Base-by-base conservation (phyloP, 1,140 invertebrate species). In the Hydropsyche tenuis region DNA sequence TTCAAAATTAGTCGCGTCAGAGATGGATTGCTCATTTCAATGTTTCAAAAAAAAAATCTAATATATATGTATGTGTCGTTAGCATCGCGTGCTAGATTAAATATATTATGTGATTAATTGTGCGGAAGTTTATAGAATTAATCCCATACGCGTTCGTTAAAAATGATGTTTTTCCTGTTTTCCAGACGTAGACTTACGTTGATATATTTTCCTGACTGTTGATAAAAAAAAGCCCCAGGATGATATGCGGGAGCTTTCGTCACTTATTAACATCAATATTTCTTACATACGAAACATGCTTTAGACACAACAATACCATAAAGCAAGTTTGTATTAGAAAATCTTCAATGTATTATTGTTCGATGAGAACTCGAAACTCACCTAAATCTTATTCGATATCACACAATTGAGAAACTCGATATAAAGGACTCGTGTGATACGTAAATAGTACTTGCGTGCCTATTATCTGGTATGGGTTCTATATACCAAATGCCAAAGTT, bases 121-220 rank as follows among this genome's bases (percentile, higher is more conserved):
- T 27, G 23, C 56, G 56, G 56, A 60, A 60, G 56, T 60, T 60
- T 60, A 60, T 60, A 60, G 56, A 60, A 60, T 60, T 60, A 60
- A 60, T 60, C 56, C 56, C 22, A 27, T 60, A 25, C 56, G 56
- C 56, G 56, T 60, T 60, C 18, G 56, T 60, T 60, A 60, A 60
- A 60, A 60, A 60, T 60, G 56, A 60, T 60, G 56, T 60, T 60
- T 60, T 60, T 60, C 56, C 56, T 60, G 56, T 60, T 60, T 60
- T 60, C 23, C 56, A 60, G 56, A 60, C 56, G 56, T 60, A 14
- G 56, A 60, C 56, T 22, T 60, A 60, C 22, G 56, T 60, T 60
- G 56, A 60, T 60, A 23, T 60, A 60, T 60, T 25, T 60, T 25
- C 56, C 23, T 20, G 45, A 48, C 11, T n/a, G 56, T 22, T 12